Base-by-base conservation (phyloP, 1,140 invertebrate genomes). In the Stenopsyche tienmushanensis region DNA sequence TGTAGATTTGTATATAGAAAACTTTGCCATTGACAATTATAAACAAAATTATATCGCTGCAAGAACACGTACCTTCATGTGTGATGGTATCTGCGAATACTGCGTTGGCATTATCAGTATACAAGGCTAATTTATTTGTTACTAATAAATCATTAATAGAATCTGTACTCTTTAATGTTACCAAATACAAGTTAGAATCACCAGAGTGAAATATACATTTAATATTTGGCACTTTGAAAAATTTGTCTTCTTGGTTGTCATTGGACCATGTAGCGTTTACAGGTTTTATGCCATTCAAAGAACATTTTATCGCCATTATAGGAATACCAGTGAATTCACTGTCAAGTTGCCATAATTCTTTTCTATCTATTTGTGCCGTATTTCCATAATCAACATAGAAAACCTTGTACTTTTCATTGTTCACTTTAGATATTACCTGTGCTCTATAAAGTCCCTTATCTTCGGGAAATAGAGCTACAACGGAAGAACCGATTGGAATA, bases 311-410 rank as follows among this genome's bases (percentile, higher is more conserved):
- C 0, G 87, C 88, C 79, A 90, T 85, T 52, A 83, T 85, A 0
- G 90, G 89, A 8, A 91, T 66, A n/a, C 80, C 75, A 71, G 87
- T 82, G 23, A 89, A 84, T 65, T 86, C 81, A 23, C 78, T 80
- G 55, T 90, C 85, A 20, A 91, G 77, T 15, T 83, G 81, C 81
- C 84, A 91, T 0, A 92, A 82, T 71, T 89, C 83, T 54, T 75
- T 78, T 0, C 75, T 73, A 26, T 83, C 76, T 0, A 90, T 84
- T 0, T 83, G 74, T 23, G 83, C 83, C 23, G 78, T 79, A 72
- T 93, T 93, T 25, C 90, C 90, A 71, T 87, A 90, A 77, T 92
- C 90, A 1, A 92, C 79, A 64, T 87, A 91, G 24, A 83, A 82
- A 0, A 91, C 85, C 26, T 83, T 80, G 71, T 84, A 85, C 64